phyloP scores from a whole-genome alignment of 1,140 invertebrate species.

The Bombus pascuorum region DNA sequence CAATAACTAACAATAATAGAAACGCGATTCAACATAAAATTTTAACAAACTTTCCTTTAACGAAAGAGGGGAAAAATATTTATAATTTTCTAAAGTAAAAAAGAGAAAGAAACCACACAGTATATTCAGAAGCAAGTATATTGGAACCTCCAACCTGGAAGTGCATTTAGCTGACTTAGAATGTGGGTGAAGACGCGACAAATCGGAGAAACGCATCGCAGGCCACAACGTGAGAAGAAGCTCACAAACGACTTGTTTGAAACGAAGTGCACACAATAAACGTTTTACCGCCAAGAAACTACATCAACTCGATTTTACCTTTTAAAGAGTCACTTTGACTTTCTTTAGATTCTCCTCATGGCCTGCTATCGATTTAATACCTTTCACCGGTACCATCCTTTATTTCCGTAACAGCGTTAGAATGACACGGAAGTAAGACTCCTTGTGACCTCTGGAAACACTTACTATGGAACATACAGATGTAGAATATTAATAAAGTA shows the following conservation, averaged over 20 bases:
- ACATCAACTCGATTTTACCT: background rate
- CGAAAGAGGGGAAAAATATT: background rate
- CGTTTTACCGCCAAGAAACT: background rate
- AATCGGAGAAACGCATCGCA: slow-evolving; percentile 42
- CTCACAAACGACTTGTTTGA: slow-evolving; percentile 1
- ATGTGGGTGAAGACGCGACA: background rate
- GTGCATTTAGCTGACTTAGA: background rate
- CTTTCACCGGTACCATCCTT: slow-evolving; percentile 28
- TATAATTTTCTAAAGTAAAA: background rate
- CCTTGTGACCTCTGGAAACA: background rate
- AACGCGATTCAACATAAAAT: background rate
- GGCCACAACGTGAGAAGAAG: slow-evolving; percentile 25
- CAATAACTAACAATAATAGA: background rate
- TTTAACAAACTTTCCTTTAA: background rate
- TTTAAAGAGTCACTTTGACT: slow-evolving; percentile 50
- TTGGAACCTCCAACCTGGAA: background rate
- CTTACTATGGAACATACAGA: no score
- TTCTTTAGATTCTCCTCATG: slow-evolving; percentile 49
- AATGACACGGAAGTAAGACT: background rate
- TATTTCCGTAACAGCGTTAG: slow-evolving; percentile 8
- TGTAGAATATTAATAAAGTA: background rate
- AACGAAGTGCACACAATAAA: background rate
- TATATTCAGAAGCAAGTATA: no score
- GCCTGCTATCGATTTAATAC: slow-evolving; percentile 29
- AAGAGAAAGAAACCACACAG: background rate